Evolutionary conservation across 2,113 vertebrate genomes (phyloP).

Genomic region (Gulo gulo): DNA sequence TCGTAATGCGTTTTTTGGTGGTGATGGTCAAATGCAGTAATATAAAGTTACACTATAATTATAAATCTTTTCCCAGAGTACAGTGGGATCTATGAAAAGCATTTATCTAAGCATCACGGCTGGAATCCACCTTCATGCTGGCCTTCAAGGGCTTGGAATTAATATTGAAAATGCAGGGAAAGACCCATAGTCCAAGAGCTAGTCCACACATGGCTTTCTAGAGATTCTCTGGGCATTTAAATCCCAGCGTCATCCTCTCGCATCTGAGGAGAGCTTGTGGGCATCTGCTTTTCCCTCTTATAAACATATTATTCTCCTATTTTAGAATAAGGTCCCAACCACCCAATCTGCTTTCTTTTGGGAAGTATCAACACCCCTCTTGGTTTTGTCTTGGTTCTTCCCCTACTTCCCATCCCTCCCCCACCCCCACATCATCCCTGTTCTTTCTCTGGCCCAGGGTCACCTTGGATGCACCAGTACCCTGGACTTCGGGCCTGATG

Average conservation of each 20-base stretch:
- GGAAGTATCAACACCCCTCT: background rate
- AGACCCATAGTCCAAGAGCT: background rate
- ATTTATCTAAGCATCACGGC: background rate
- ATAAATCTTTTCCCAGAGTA: conserved; percentile 44
- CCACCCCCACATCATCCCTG: background rate
- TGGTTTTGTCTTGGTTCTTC: background rate
- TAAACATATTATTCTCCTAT: background rate
- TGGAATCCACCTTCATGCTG: conserved; percentile 47
- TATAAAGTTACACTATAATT: conserved; percentile 63
- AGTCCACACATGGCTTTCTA: background rate
- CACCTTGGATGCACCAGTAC: background rate
- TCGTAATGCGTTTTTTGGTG: background rate
- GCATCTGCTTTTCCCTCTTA: background rate
- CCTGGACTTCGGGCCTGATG: background rate
- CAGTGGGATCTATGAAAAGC: background rate
- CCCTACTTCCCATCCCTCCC: background rate
- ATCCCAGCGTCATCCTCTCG: background rate
- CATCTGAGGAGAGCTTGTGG: background rate
- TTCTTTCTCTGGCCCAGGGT: no score
- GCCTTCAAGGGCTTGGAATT: conserved; percentile 44
- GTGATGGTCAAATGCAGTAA: background rate
- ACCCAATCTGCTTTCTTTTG: background rate
- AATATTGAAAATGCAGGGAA: conserved; percentile 42
- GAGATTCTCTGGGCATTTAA: background rate
- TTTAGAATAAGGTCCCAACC: background rate